A percentile compares a stretch with the other conserved stretches of the same genome.
These are phyloP conservation scores for Zootoca vivipara DNA, from an alignment of 2,113 vertebrate species.

Conservation along the genomic window DNA sequence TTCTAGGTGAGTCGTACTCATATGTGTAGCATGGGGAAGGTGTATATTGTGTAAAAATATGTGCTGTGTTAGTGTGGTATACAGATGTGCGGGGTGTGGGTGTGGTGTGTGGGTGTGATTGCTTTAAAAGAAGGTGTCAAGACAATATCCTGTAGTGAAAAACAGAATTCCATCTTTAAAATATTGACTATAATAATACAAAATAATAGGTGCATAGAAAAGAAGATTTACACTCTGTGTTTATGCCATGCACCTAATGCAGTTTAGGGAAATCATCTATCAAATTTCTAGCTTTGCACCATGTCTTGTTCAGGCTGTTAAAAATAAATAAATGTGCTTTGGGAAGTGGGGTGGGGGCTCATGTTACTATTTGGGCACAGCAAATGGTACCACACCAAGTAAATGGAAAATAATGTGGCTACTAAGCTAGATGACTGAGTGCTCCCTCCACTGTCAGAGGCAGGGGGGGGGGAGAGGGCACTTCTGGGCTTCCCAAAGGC, in stretches of 20 bases:
- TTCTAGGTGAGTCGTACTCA: no score
- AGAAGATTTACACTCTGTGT: neutral
- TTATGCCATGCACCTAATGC: no score
- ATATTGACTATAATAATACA: neutral
- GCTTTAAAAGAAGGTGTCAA: neutral
- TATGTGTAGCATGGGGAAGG: no score
- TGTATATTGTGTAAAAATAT: no score
- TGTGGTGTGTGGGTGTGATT: neutral
- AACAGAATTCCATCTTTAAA: neutral
- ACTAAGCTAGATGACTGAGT: no score
- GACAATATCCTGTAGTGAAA: neutral
- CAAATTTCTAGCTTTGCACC: neutral
- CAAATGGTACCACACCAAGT: neutral
- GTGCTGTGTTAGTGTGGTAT: no score
- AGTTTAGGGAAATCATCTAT: neutral
- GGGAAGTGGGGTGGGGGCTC: no score
- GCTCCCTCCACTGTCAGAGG: no score
- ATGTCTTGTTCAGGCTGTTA: neutral
- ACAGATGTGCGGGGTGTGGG: neutral
- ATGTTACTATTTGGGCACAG: neutral
- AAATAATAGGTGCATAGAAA: neutral
- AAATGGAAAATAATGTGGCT: conserved; percentile 49
- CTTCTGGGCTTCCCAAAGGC: no score
- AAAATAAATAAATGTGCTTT: neutral
- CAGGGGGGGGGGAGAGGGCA: no score